A percentile compares a stretch with the other conserved stretches of the same genome.
These are phyloP conservation scores for Elanoides forficatus DNA, from an alignment of 2,113 vertebrate genomes.

Conservation along the genomic window DNA sequence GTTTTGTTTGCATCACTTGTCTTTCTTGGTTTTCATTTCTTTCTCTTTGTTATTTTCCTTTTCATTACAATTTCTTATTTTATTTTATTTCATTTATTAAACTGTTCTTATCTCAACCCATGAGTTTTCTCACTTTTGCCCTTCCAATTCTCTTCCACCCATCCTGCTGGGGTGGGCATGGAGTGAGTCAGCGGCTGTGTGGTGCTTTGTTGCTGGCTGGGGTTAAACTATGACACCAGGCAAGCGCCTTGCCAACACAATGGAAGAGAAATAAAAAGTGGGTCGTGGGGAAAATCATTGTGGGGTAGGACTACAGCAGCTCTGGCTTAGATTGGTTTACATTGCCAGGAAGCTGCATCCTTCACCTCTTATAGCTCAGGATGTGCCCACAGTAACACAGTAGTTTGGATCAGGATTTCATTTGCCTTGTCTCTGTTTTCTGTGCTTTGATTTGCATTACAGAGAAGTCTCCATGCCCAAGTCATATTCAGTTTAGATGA, in stretches of 20 bases:
- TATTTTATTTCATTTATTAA: too few relatives aligned
- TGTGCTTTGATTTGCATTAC: neutral
- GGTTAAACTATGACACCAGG: too few relatives aligned
- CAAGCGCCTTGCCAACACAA: neutral
- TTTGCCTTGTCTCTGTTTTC: neutral
- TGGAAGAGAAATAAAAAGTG: neutral
- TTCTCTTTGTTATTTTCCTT: too few relatives aligned
- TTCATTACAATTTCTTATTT: too few relatives aligned
- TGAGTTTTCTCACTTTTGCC: too few relatives aligned
- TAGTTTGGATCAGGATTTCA: neutral
- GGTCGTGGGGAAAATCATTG: neutral
- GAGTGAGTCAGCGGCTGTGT: too few relatives aligned
- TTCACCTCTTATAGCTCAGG: neutral
- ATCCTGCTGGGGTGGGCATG: too few relatives aligned
- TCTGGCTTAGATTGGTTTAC: neutral
- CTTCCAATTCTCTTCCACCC: too few relatives aligned
- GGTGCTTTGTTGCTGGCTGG: too few relatives aligned
- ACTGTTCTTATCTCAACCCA: too few relatives aligned
- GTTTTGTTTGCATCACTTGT: too few relatives aligned
- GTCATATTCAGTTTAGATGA: neutral
- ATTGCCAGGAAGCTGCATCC: neutral
- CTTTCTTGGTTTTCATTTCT: too few relatives aligned
- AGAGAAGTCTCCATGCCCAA: neutral
- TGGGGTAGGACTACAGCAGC: neutral
- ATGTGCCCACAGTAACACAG: neutral